These are phyloP conservation scores for Ceratitis capitata DNA, from an alignment of 1,140 invertebrate genomes.

Conservation along the genomic window DNA sequence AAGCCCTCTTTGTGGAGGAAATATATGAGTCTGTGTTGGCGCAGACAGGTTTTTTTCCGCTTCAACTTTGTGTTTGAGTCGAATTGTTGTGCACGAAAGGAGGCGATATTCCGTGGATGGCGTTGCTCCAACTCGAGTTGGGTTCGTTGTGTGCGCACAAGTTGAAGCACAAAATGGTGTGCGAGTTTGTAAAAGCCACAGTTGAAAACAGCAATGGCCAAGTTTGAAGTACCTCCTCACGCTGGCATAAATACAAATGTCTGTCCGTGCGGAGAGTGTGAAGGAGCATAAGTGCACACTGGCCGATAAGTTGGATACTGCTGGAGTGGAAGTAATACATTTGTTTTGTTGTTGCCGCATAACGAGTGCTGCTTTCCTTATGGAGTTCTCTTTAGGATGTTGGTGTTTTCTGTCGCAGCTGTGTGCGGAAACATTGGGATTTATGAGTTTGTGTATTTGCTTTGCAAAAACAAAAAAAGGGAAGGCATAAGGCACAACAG, in stretches of 20 bases:
- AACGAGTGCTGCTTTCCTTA: neutral
- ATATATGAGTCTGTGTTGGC: neutral
- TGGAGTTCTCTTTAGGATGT: too few species aligned
- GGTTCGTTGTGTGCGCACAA: too few species aligned
- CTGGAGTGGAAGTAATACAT: neutral
- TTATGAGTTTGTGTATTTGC: slow-evolving; percentile 20
- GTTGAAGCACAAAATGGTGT: slow-evolving; percentile 20
- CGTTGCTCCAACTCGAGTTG: too few species aligned
- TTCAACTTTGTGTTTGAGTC: too few species aligned
- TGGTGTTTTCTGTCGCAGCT: too few species aligned
- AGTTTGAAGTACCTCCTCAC: slow-evolving; percentile 16
- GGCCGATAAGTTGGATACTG: slow-evolving; percentile 1
- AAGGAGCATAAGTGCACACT: neutral
- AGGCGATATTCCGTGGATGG: neutral
- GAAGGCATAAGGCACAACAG: neutral
- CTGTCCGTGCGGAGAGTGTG: neutral
- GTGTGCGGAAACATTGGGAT: slow-evolving; percentile 22
- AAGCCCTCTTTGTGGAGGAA: neutral
- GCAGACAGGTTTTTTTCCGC: neutral
- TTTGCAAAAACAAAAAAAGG: neutral
- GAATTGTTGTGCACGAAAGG: neutral
- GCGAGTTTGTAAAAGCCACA: slow-evolving; percentile 24
- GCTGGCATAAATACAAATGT: neutral
- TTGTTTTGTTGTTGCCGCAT: neutral
- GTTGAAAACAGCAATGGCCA: slow-evolving; percentile 21